Percentiles rank a stretch among this genome's conserved stretches.
Conservation (phyloP, 2,113 vertebrate genomes). For the Psilopogon haemacephalus region DNA sequence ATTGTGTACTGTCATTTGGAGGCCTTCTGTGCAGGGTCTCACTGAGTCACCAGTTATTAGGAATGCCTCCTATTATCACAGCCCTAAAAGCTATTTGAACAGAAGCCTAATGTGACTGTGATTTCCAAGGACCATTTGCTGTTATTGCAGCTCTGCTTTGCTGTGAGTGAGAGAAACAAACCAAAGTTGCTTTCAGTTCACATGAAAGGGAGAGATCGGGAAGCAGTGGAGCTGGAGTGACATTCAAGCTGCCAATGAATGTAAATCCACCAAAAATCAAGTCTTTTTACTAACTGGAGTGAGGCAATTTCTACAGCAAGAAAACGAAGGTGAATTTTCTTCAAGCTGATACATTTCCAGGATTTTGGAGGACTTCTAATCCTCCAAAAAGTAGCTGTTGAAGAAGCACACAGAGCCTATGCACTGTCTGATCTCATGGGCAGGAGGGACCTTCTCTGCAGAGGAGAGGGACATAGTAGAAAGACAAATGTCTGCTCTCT, state of each 20-base stretch:
- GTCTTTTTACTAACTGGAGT: constrained; percentile 20
- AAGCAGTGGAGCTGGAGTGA: constrained; percentile 48
- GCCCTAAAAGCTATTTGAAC: constrained; percentile 83
- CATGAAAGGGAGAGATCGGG: constrained; percentile 47
- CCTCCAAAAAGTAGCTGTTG: neutral
- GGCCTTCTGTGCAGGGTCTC: constrained; percentile 81
- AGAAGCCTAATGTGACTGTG: constrained; percentile 80
- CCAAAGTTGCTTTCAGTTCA: constrained; percentile 69
- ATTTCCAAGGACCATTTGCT: constrained; percentile 83
- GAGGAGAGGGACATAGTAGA: neutral
- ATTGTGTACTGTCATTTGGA: constrained; percentile 79
- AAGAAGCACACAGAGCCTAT: neutral
- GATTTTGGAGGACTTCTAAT: neutral
- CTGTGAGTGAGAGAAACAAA: constrained; percentile 71
- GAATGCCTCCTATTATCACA: constrained; percentile 77
- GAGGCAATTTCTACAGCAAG: constrained; percentile 19
- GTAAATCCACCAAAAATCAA: constrained; percentile 64
- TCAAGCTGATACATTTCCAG: neutral
- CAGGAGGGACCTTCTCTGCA: neutral
- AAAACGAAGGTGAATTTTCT: constrained; percentile 29
- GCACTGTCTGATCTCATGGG: neutral
- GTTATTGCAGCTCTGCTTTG: constrained; percentile 75
- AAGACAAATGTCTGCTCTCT: neutral
- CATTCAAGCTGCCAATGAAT: constrained; percentile 32
- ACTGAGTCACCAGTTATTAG: constrained; percentile 81